Percentiles rank a stretch among this genome's conserved stretches.
phyloP scores from a whole-genome alignment of 2,888 invertebrate species.

The Rhagium mordax region DNA sequence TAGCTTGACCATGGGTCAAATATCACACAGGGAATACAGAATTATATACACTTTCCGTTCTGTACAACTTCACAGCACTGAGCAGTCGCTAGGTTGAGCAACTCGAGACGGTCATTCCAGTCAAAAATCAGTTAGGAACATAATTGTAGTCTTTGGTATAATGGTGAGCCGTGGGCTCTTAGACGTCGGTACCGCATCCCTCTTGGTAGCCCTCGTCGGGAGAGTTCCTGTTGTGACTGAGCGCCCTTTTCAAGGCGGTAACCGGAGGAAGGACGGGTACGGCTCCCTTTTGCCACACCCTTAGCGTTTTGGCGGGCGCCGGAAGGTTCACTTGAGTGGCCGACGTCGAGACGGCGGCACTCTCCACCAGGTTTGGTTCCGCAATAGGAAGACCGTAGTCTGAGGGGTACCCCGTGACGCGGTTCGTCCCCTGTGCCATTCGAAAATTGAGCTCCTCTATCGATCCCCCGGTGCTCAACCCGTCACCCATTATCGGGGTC shows the following conservation, averaged over 20 bases:
- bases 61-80: conserved; percentile 55
- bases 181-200: conserved; percentile 94
- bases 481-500: conserved; percentile 81
- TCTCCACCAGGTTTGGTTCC: conserved; percentile 66
- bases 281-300: conserved; percentile 89
- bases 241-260: conserved; percentile 86
- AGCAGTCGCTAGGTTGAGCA: conserved; percentile 44
- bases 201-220: conserved; percentile 94
- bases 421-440: conserved; percentile 66
- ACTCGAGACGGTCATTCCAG: conserved; percentile 31
- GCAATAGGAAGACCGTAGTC: conserved; percentile 85
- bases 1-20: conserved; percentile 55
- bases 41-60: conserved; percentile 53
- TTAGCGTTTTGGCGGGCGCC: conserved; percentile 83
- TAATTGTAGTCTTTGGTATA: conserved; percentile 56
- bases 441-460: conserved; percentile 79
- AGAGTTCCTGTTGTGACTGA: conserved; percentile 87
- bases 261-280: conserved; percentile 90
- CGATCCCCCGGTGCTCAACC: conserved; percentile 74
- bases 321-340: conserved; percentile 69
- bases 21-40: conserved; percentile 58
- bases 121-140: conserved; percentile 48
- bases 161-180: conserved; percentile 63
- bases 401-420: conserved; percentile 76
- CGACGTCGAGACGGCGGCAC: conserved; percentile 67